Evolutionary conservation across 1,140 invertebrate genomes (phyloP).

Genomic region (Uloborus diversus): DNA sequence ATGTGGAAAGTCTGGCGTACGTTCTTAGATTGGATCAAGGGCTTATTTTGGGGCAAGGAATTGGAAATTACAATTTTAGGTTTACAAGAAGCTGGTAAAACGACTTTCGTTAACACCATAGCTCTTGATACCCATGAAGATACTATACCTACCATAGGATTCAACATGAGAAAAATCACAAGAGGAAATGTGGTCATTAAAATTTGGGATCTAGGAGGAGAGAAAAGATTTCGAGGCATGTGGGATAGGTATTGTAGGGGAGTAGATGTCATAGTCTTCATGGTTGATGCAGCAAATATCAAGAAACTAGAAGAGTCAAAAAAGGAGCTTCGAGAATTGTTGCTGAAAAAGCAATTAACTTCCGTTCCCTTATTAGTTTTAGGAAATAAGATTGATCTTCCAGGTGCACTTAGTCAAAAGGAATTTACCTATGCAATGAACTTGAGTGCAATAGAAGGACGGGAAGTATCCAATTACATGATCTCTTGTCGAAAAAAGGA

Average conservation of each 20-base stretch:
- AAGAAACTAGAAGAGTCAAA: constrained; percentile 3
- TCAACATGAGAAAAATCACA: constrained; percentile 10
- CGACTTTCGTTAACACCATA: constrained; percentile 18
- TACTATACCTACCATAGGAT: constrained; percentile 40
- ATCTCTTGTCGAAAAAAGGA: constrained; percentile 20
- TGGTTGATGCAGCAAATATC: not conserved
- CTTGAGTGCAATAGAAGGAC: not conserved
- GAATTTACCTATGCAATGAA: constrained; percentile 8
- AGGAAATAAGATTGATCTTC: constrained; percentile 40
- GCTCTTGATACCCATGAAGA: not conserved
- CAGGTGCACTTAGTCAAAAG: not conserved
- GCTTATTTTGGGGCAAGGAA: constrained; percentile 32
- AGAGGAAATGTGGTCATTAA: constrained; percentile 17
- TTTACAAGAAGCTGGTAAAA: constrained; percentile 29
- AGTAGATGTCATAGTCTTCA: not conserved
- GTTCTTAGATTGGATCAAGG: constrained; percentile 18
- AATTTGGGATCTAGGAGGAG: constrained; percentile 45
- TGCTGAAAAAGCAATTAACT: constrained; percentile 15
- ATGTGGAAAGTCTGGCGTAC: too few relatives aligned
- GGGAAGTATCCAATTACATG: constrained; percentile 30
- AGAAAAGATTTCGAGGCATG: constrained; percentile 32
- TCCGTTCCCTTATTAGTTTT: constrained; percentile 21
- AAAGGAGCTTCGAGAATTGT: not conserved
- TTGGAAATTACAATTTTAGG: constrained; percentile 37
- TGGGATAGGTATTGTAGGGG: constrained; percentile 35